Evolutionary conservation across 2,797 vertebrate species (phyloP), one percentile per base, ranked within the genome.

Genomic region (Chaetophractus vellerosus): DNA sequence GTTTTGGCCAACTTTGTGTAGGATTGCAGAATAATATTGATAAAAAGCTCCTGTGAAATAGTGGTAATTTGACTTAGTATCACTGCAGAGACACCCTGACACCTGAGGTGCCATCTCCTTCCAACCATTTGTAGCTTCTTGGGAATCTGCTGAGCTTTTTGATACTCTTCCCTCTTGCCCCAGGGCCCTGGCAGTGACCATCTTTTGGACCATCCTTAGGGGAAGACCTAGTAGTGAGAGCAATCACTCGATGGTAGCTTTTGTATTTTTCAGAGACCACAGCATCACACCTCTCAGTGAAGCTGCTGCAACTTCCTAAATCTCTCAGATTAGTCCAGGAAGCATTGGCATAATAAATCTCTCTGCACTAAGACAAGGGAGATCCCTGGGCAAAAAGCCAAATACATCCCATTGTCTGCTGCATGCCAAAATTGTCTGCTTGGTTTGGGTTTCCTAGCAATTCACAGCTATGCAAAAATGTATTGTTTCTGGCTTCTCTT

Each of bases 211-310:
- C 33, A n/a, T 38, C 6, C 50, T 23, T 52, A 86, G 41, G 52
- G 31, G 57, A 88, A 57, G 57, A 86, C 6, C 6, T 63, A 74
- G 52, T 69, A 66, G 26, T 33, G 80, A 72, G 19, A 94, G n/a
- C 31, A 88, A 66, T 50, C 45, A 52, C 3, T 96, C 85, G 33
- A n/a, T 24, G 48, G 33, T 19, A n/a, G n/a, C 26, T 41, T 88
- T 96, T 28, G 6, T 15, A 45, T 69, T 84, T 93, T 95, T 93
- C 82, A 91, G 45, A 94, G 24, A 63, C 31, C 5, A 1, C 24
- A 81, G 83, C 31, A 88, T 38, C n/a, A 93, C 26, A 66, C 41
- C 4, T 55, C 52, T 75, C 24, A 36, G 19, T 28, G 16, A 19
- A 87, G 55, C 26, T 82, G 45, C 28, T 75, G 80, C 31, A 79